Percentiles rank a stretch among this genome's conserved stretches.
Evolutionary conservation across 2,888 invertebrate species (phyloP).

Genomic region (Muschampia plurimacula): DNA sequence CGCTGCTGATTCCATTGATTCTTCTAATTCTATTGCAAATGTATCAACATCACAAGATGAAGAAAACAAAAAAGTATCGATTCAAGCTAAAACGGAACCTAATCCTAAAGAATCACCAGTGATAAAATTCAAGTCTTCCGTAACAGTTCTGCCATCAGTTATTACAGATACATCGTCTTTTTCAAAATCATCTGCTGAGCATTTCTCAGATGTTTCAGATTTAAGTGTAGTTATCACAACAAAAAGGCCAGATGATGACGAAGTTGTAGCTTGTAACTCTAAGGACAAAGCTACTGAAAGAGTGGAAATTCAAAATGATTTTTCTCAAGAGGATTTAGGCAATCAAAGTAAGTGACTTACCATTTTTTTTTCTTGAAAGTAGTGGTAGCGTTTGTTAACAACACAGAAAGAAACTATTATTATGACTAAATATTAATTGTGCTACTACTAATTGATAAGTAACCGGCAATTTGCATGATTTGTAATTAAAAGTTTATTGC

Average conservation of each 20-base stretch:
- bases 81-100: neutral
- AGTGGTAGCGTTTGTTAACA: too few species aligned
- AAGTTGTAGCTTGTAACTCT: too few species aligned
- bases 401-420: too few species aligned
- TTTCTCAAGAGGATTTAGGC: neutral
- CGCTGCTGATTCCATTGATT: neutral
- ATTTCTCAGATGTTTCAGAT: too few species aligned
- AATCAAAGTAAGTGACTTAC: slow-evolving; percentile 4
- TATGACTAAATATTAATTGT: too few species aligned
- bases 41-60: neutral
- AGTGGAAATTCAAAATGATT: neutral
- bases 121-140: slow-evolving; percentile 56
- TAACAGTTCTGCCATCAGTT: slow-evolving; percentile 58
- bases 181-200: too few species aligned
- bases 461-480: too few species aligned
- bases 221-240: too few species aligned
- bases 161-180: slow-evolving; percentile 51
- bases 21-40: slow-evolving; percentile 1
- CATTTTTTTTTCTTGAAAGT: neutral
- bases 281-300: too few species aligned
- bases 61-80: slow-evolving; percentile 17
- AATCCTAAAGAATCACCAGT: slow-evolving; percentile 35
- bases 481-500: too few species aligned
- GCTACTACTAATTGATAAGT: too few species aligned
- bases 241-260: too few species aligned